These are phyloP conservation scores for Paralichthys olivaceus DNA, from an alignment of 2,113 vertebrate species.

Conservation along the genomic window DNA sequence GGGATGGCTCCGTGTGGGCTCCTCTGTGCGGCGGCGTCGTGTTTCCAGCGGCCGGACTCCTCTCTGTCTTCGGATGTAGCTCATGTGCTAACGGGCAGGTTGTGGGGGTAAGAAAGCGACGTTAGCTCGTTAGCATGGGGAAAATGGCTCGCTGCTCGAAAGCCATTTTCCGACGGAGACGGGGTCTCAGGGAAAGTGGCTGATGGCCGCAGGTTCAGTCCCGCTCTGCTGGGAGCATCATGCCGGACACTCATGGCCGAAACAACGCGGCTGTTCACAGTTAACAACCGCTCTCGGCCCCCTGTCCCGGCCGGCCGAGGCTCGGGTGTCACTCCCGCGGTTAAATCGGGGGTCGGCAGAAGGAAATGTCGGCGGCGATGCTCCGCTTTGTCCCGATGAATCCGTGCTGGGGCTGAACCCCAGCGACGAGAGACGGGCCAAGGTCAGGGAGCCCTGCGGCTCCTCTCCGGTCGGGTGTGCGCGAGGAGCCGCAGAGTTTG, in stretches of 20 bases:
- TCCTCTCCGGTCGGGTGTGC: not conserved
- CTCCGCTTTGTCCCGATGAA: slow-evolving; percentile 67
- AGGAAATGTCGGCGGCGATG: slow-evolving; percentile 62
- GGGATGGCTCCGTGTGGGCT: accelerated
- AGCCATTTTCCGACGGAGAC: slow-evolving; percentile 72
- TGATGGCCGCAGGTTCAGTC: slow-evolving; percentile 48
- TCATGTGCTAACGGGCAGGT: not conserved
- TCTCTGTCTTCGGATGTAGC: accelerated
- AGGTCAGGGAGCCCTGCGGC: slow-evolving; percentile 64
- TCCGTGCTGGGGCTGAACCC: slow-evolving; percentile 36
- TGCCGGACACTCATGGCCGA: not conserved
- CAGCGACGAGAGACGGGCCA: slow-evolving; percentile 59
- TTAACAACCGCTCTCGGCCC: accelerated
- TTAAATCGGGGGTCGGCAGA: slow-evolving; percentile 29
- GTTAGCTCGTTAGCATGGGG: slow-evolving; percentile 61
- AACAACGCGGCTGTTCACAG: accelerated
- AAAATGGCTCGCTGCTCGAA: slow-evolving; percentile 68
- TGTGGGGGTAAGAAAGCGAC: slow-evolving; percentile 4
- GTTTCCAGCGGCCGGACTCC: accelerated
- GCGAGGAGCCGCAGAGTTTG: no score
- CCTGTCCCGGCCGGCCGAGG: not conserved
- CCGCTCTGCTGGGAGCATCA: slow-evolving; percentile 13
- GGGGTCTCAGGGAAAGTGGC: slow-evolving; percentile 58
- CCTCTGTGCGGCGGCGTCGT: accelerated
- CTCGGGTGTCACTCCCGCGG: not conserved